These are phyloP conservation scores for Xiphophorus hellerii DNA, from an alignment of 2,113 vertebrate genomes.

Conservation along the genomic window DNA sequence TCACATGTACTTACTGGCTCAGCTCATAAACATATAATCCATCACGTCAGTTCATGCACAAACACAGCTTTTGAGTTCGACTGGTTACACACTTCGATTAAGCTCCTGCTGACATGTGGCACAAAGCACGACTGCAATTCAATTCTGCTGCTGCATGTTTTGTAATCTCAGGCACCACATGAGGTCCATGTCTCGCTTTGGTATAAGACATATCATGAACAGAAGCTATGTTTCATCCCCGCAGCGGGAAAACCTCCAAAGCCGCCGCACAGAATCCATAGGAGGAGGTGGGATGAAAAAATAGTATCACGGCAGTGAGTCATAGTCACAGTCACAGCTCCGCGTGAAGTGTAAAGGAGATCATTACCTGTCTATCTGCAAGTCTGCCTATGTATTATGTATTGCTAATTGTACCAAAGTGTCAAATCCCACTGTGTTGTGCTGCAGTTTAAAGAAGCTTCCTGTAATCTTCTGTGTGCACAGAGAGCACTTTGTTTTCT, in stretches of 20 bases:
- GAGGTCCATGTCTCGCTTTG: conserved; percentile 67
- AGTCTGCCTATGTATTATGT: conserved; percentile 10
- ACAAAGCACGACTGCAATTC: conserved; percentile 64
- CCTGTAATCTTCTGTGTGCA: conserved; percentile 23
- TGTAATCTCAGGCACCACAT: conserved; percentile 69
- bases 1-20: conserved; percentile 12
- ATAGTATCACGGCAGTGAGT: conserved; percentile 39
- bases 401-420: conserved; percentile 21
- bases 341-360: conserved; percentile 23
- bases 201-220: conserved; percentile 70
- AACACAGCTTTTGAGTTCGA: conserved; percentile 55
- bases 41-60: conserved; percentile 27
- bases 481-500: conserved; percentile 27
- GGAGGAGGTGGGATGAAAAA: conserved; percentile 17
- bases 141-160: conserved; percentile 69
- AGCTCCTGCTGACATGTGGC: conserved; percentile 69
- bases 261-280: conserved; percentile 37
- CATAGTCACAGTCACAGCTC: conserved; percentile 32
- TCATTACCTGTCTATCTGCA: conserved; percentile 34
- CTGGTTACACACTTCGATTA: conserved; percentile 74
- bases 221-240: conserved; percentile 46
- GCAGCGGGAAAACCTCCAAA: conserved; percentile 56
- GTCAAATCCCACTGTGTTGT: conserved; percentile 28
- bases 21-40: conserved; percentile 26
- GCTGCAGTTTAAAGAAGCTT: conserved; percentile 36